Conservation (phyloP, 1,140 invertebrate species). For the Eriosoma lanigerum region DNA sequence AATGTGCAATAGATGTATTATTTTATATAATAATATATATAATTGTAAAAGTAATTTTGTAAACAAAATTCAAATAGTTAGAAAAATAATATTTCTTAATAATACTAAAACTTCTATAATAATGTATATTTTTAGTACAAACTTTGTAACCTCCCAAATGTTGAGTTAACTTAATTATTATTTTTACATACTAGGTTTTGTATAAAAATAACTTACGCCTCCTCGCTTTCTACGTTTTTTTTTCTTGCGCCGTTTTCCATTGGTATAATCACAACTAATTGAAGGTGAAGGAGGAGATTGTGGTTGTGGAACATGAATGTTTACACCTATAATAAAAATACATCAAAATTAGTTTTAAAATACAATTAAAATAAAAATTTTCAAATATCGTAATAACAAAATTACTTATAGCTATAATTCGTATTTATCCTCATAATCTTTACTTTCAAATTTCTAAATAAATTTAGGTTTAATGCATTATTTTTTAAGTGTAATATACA, state of each 20-base stretch:
- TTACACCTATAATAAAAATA: conserved; percentile 53
- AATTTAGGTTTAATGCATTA: background rate
- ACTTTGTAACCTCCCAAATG: too few relatives aligned
- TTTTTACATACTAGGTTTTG: background rate
- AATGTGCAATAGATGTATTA: too few relatives aligned
- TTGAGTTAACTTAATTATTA: background rate
- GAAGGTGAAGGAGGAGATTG: conserved; percentile 51
- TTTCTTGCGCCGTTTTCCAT: conserved; percentile 51
- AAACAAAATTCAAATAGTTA: too few relatives aligned
- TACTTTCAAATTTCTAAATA: background rate
- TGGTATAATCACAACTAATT: conserved; percentile 46
- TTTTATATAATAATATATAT: too few relatives aligned
- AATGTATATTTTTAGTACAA: too few relatives aligned
- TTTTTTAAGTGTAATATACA: too few relatives aligned
- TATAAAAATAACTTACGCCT: conserved; percentile 54
- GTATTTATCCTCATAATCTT: background rate
- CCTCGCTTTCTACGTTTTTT: conserved; percentile 55
- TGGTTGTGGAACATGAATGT: conserved; percentile 53
- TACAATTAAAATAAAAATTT: too few relatives aligned
- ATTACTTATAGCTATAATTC: background rate
- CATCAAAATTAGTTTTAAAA: too few relatives aligned
- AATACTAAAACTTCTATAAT: too few relatives aligned
- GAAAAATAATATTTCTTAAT: too few relatives aligned
- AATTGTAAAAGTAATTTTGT: too few relatives aligned
- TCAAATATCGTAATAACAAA: too few relatives aligned